Conservation (phyloP, 2,888 invertebrate genomes). For the Melanostoma mellinum region DNA sequence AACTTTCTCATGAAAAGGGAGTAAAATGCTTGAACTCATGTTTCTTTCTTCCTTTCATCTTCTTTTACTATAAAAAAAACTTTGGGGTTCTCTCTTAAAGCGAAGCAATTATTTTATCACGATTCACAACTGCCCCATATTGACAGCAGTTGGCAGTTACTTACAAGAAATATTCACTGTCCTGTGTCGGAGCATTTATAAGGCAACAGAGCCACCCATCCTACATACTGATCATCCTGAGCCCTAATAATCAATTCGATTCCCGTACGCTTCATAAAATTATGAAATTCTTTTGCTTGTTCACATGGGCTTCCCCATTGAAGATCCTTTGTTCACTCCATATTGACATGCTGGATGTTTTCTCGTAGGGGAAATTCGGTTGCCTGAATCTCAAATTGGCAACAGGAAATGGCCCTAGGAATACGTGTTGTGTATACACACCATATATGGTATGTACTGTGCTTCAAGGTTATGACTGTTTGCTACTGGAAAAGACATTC, state of each 20-base stretch:
- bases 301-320: constrained; percentile 34
- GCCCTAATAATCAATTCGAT: constrained; percentile 67
- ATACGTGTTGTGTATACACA: constrained; percentile 61
- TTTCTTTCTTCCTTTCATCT: too few species aligned
- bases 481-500: constrained; percentile 56
- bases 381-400: constrained; percentile 65
- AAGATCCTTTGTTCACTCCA: constrained; percentile 16
- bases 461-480: constrained; percentile 56
- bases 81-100: too few species aligned
- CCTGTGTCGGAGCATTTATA: constrained; percentile 25
- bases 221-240: constrained; percentile 32
- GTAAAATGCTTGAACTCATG: too few species aligned
- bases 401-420: constrained; percentile 68
- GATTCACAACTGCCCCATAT: neutral
- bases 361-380: constrained; percentile 41
- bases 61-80: too few species aligned
- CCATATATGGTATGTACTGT: neutral
- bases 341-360: constrained; percentile 44
- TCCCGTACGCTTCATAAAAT: constrained; percentile 72
- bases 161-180: constrained; percentile 31
- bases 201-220: constrained; percentile 1
- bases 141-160: constrained; percentile 10
- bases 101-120: neutral
- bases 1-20: too few species aligned
- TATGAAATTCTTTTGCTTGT: constrained; percentile 61